phyloP scores from a whole-genome alignment of 2,888 invertebrate species.

The Zygothrica quintamaculata region DNA sequence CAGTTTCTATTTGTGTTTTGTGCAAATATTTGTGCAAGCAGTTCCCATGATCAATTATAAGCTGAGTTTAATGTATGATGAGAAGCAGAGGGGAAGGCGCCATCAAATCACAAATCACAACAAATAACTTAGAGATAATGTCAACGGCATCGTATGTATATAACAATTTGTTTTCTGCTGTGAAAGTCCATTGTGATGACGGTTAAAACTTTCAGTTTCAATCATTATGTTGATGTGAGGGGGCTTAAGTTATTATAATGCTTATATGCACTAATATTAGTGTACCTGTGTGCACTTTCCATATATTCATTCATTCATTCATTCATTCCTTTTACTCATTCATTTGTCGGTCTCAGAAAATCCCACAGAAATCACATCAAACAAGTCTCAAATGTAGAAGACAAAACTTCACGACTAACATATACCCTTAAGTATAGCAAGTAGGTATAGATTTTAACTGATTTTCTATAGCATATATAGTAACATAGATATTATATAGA shows the following conservation, averaged over 20 bases:
- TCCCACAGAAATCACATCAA: constrained; percentile 30
- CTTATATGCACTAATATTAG: constrained; percentile 13
- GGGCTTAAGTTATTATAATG: background rate
- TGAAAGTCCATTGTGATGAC: constrained; percentile 70
- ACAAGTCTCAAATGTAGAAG: background rate
- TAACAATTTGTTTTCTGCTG: constrained; percentile 42
- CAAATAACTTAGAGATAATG: constrained; percentile 48
- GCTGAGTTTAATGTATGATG: background rate
- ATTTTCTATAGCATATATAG: too few relatives aligned
- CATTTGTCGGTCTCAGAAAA: constrained; percentile 10
- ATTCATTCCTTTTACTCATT: background rate
- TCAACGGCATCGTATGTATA: constrained; percentile 55
- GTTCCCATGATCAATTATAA: constrained; percentile 62
- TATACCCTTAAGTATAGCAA: too few relatives aligned
- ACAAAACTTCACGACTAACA: background rate
- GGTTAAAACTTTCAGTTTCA: constrained; percentile 65
- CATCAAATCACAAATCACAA: too few relatives aligned
- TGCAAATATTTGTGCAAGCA: constrained; percentile 50
- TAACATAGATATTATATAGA: too few relatives aligned
- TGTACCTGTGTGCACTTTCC: constrained; percentile 48
- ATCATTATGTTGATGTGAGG: constrained; percentile 33
- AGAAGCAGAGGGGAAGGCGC: constrained; percentile 2
- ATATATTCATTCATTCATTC: constrained; percentile 36
- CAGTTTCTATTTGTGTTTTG: constrained; percentile 41
- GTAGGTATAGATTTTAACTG: background rate